A percentile compares a stretch with the other conserved stretches of the same genome.
These are phyloP conservation scores for Myotis vivesi DNA, from an alignment of 2,797 vertebrate genomes.

Conservation along the genomic window DNA sequence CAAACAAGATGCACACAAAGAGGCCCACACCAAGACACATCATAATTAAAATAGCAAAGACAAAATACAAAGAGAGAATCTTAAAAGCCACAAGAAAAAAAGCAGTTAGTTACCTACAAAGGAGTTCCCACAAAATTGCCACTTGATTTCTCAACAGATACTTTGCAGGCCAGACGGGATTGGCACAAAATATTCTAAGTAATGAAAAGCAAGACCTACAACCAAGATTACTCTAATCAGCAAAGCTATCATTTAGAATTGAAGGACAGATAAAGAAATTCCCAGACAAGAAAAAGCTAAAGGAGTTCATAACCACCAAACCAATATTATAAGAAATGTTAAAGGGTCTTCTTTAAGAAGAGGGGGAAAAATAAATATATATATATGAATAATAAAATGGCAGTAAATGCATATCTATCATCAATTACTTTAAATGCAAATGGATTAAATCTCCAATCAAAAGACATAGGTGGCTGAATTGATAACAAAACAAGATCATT, in stretches of 20 bases:
- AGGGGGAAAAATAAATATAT: not conserved
- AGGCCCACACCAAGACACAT: not conserved
- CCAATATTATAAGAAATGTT: not conserved
- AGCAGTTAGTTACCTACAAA: not conserved
- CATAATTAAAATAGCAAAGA: not conserved
- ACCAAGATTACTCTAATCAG: not conserved
- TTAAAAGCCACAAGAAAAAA: not conserved
- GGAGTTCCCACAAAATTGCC: not conserved
- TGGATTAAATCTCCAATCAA: not conserved
- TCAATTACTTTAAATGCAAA: not conserved
- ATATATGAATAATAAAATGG: not conserved
- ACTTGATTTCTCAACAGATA: not conserved
- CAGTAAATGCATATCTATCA: not conserved
- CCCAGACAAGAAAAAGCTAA: not conserved
- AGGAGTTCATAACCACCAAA: not conserved
- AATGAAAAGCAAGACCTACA: not conserved
- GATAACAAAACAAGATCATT: not conserved
- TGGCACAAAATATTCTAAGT: not conserved
- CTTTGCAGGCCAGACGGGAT: not conserved
- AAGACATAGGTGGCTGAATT: not conserved
- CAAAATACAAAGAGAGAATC: not conserved
- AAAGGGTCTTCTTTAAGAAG: not conserved
- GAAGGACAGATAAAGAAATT: not conserved
- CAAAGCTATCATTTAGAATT: not conserved
- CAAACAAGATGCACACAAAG: not conserved